Evolutionary conservation across 2,797 vertebrate species (phyloP), one percentile per base, ranked within the genome.

Genomic region (Hypotaenidia philippensis): DNA sequence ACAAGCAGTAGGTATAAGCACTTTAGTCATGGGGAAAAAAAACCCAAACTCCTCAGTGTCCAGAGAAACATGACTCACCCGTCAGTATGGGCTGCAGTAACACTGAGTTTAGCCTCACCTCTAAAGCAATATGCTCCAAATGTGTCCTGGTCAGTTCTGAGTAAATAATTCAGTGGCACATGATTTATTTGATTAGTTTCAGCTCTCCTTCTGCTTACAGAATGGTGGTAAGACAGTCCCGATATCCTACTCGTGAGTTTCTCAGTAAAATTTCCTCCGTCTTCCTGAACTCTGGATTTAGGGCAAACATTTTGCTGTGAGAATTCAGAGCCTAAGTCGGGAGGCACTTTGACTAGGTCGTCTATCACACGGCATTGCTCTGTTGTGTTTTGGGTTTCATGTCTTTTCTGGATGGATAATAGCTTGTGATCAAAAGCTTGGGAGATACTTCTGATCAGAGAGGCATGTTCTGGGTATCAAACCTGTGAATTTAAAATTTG

Each of bases 21-120:
- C 29, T 91, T 87, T 2, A 80, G 19, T 70, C 53, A 53, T 6
- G 3, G 4, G 32, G 8, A 56, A 83, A 81, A 70, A 83, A 81
- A 66, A n/a, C n/a, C 2, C 5, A 9, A 65, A 76, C 27, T 40
- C 16, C 27, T 83, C 10, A 2, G n/a, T 89, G 75, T 69, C 71
- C 47, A 36, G 81, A 89, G 60, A 78, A 87, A 71, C 44, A 60
- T 32, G 44, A 83, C 47, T 83, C 71, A 85, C n/a, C 75, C 85
- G 70, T 36, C 34, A 90, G 72, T 3, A 3, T 22, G 49, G 80
- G 66, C 44, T 69, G 31, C 44, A 82, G 47, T 19, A 90, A 57
- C 31, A n/a, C 3, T 27, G 63, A 66, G 18, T 86, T 84, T 72
- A 87, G 40, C 22, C 34, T 89, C 53, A 71, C 18, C 13, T 85